Evolutionary conservation across 2,797 vertebrate species (phyloP), one percentile per base, ranked within the genome.

Genomic region (Tapera naevia): DNA sequence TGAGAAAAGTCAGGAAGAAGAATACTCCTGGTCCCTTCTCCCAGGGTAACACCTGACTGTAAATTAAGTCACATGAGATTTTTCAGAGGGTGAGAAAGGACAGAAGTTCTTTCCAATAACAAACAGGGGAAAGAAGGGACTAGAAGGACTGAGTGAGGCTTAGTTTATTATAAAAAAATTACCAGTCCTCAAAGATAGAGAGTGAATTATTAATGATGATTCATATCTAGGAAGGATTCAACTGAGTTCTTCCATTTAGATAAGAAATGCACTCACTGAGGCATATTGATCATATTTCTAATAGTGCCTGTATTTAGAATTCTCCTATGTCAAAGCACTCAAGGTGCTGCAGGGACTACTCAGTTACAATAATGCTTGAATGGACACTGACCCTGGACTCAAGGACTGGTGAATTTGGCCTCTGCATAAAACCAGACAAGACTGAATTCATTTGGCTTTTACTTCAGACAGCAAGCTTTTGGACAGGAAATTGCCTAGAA

Each of bases 121-220:
- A 76, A 81, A 73, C 1, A 64, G 17, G 11, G 46, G 62, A 41
- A 71, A 56, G 19, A 88, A 88, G 82, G 50, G 61, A 66, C 53
- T 84, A 69, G 50, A 80, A 95, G 50, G 58, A 67, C 66, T 56
- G 62, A 89, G 70, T 13, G 51, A 88, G 65, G 35, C 10, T n/a
- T 45, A 33, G 86, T 71, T 85, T 91, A 76, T 89, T 48, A 60
- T 78, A 43, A 95, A 92, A 92, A 81, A 82, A 93, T 73, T 43
- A 71, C 64, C 7, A 5, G 33, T 86, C 53, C 45, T 79, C 60
- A n/a, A n/a, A n/a, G n/a, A n/a, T n/a, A 81, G 67, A 53, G 56
- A 78, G 80, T 30, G 65, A 94, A 78, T 80, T 96, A 83, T 66
- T 89, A 80, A 81, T 69, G 35, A 69, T 92, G 76, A 95, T 88